Base-by-base conservation (phyloP, 2,113 vertebrate species). In the Nanorana parkeri region DNA sequence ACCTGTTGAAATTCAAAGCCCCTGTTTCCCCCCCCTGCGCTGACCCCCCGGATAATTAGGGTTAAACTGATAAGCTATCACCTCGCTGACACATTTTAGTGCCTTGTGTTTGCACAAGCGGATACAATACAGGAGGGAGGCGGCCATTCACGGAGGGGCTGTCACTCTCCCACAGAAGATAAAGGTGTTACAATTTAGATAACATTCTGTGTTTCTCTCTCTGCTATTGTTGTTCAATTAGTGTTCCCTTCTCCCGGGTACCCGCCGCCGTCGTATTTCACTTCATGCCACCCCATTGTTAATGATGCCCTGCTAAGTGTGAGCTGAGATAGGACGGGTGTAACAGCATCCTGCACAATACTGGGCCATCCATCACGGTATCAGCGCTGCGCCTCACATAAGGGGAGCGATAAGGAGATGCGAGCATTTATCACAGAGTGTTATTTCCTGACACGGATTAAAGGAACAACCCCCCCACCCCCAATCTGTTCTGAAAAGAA, bases 11-110 rank as follows among this genome's bases (percentile, higher is more conserved):
- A 93, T 69, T 88, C 89, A 90, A 92, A 92, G 89, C 90, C 91
- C 90, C 90, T 91, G 92, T 93, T 94, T 93, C 90, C 5, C n/a
- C n/a, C n/a, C n/a, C n/a, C 89, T 90, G 81, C 16, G 83, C 87
- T 94, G 94, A 94, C 93, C 93, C 93, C 87, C 90, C 87, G 85
- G 91, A 92, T 94, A 94, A 94, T 94, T 94, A 89, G 87, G 93
- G 94, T 94, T 94, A 94, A 93, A 93, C 90, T 92, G 92, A 93
- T 92, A 89, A n/a, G 85, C 90, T 91, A 87, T 92, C 91, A 52
- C 91, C 85, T 84, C 52, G 84, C 90, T 93, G 91, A 93, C 93
- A 94, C 92, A 87, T 93, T 92, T 90, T 94, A 91, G 93, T 90
- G 90, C 89, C 89, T 78, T 91, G 88, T 94, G 90, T 94, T 94